phyloP scores from a whole-genome alignment of 2,797 vertebrate genomes.

The Neosilurus mollespiculum region DNA sequence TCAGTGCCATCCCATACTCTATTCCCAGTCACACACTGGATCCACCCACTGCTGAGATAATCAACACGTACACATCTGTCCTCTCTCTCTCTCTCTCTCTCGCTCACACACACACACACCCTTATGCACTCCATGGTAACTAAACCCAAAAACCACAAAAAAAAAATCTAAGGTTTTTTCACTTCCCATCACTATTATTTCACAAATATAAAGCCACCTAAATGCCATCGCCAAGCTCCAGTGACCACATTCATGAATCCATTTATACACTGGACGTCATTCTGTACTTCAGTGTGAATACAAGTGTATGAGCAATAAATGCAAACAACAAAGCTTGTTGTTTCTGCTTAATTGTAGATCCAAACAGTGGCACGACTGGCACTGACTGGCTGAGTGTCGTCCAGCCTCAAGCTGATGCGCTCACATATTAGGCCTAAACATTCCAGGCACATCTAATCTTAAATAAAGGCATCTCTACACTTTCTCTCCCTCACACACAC shows the following conservation, averaged over 20 bases:
- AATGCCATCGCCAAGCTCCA: no score
- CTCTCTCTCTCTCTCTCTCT: not conserved
- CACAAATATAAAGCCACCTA: no score
- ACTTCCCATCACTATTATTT: no score
- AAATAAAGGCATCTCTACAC: not conserved
- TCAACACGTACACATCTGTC: not conserved
- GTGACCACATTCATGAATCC: no score
- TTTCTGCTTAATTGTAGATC: conserved; percentile 1
- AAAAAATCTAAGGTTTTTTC: no score
- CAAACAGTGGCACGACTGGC: conserved; percentile 4
- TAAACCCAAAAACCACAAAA: not conserved
- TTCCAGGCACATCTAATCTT: not conserved
- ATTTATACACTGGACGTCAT: not conserved
- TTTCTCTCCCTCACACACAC: no score
- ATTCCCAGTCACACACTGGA: not conserved
- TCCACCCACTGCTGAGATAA: not conserved
- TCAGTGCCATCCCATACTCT: not conserved
- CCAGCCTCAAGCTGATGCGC: not conserved
- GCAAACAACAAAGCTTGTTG: not conserved
- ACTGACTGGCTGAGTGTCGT: not conserved
- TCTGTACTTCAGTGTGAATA: not conserved
- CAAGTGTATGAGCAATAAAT: not conserved
- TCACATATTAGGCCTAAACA: not conserved
- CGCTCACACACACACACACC: not conserved
- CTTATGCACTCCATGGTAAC: no score